These are phyloP conservation scores for Empidonax traillii DNA, from an alignment of 2,113 vertebrate genomes.

Conservation along the genomic window DNA sequence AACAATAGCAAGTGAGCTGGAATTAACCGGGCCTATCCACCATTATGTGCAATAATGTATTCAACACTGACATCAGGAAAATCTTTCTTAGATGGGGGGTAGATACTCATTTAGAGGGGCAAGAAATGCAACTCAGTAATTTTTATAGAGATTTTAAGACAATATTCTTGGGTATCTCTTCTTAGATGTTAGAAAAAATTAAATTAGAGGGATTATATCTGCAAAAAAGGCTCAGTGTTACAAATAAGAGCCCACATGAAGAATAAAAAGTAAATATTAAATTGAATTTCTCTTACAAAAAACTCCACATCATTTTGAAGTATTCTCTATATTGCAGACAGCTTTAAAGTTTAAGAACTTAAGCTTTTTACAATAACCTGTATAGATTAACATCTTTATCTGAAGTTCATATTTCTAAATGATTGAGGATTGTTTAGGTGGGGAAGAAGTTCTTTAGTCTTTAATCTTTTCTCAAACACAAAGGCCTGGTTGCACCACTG, in stretches of 20 bases:
- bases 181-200: not conserved
- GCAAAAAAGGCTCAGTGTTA: not conserved
- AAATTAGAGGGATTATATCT: not conserved
- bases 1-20: not conserved
- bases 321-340: not conserved
- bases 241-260: not conserved
- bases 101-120: not conserved
- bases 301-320: not conserved
- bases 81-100: not conserved
- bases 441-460: not conserved
- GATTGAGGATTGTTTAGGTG: not conserved
- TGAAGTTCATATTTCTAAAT: not conserved
- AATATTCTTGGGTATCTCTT: not conserved
- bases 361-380: not conserved
- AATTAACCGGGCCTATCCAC: not conserved
- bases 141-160: not conserved
- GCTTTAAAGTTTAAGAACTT: not conserved
- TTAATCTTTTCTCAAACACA: not conserved
- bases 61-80: not conserved
- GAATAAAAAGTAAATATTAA: not conserved
- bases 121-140: not conserved
- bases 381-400: not conserved
- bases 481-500: not conserved
- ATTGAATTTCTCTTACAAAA: not conserved
- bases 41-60: no score